Conservation (phyloP, 2,888 invertebrate genomes). For the Sesamia inferens region DNA sequence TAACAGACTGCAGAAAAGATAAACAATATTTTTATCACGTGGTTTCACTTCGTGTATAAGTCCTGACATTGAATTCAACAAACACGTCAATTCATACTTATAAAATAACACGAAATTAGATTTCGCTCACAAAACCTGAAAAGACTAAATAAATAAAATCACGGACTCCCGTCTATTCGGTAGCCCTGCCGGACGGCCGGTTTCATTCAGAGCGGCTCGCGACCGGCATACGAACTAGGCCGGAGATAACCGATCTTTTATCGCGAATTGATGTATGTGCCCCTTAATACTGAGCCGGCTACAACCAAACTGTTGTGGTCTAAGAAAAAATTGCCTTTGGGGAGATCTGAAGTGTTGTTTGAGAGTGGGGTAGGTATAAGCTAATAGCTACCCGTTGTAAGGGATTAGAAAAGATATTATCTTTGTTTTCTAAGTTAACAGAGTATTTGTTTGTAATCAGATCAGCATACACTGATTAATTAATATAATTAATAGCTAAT, state of each 20-base stretch:
- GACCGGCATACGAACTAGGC: constrained; percentile 65
- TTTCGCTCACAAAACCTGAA: not conserved
- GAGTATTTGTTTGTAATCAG: too few species aligned
- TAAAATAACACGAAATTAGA: not conserved
- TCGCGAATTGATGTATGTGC: constrained; percentile 75
- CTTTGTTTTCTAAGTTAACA: too few species aligned
- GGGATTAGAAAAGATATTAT: not conserved
- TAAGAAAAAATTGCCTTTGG: constrained; percentile 31
- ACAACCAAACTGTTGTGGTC: constrained; percentile 48
- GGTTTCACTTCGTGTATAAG: too few species aligned
- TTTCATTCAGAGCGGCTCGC: constrained; percentile 55
- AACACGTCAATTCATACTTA: too few species aligned
- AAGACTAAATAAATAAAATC: constrained; percentile 35
- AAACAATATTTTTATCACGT: not conserved
- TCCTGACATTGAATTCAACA: not conserved
- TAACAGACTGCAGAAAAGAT: not conserved
- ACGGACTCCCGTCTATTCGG: constrained; percentile 3
- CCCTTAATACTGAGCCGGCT: constrained; percentile 48
- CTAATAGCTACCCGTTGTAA: not conserved
- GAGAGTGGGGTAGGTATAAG: not conserved
- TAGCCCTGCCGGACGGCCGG: constrained; percentile 52
- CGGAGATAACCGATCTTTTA: constrained; percentile 77
- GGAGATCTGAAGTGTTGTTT: not conserved
- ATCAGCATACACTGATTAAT: too few species aligned
- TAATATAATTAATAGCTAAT: too few species aligned